Conservation (phyloP, 37 sponge, comb jelly and placozoan genomes). For the Oscarella lobularis region DNA sequence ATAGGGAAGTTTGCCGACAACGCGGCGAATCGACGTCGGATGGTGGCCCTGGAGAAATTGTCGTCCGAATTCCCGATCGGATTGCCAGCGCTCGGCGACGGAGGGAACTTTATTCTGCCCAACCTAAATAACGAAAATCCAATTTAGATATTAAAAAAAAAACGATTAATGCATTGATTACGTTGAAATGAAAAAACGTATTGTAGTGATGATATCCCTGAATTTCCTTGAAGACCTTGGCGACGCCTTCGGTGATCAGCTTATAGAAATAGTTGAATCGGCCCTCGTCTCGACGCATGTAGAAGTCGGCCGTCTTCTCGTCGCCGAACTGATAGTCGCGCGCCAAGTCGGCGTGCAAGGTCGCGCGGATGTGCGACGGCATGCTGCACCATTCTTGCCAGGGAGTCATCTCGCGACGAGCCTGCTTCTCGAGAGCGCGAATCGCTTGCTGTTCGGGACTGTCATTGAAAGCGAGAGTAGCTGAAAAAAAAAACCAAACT, state of each 20-base stretch:
- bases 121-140: too few relatives aligned
- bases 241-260: too few relatives aligned
- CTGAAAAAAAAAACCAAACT: neutral
- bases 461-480: neutral
- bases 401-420: neutral
- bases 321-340: neutral
- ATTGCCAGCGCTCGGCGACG: conserved; percentile 22
- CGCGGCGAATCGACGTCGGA: conserved; percentile 24
- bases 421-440: neutral
- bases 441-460: neutral
- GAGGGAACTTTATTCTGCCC: neutral
- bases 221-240: too few relatives aligned
- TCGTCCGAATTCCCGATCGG: conserved; percentile 58
- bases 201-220: too few relatives aligned
- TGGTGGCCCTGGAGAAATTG: conserved; percentile 56
- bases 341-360: neutral
- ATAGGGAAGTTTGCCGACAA: conserved; percentile 18
- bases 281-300: neutral
- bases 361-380: neutral
- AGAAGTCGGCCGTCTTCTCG: neutral
- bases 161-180: too few relatives aligned
- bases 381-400: neutral
- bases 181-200: too few relatives aligned
- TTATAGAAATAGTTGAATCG: too few relatives aligned
- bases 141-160: too few relatives aligned